phyloP scores from a whole-genome alignment of 2,797 vertebrate genomes.

The Centropyge bicolor region DNA sequence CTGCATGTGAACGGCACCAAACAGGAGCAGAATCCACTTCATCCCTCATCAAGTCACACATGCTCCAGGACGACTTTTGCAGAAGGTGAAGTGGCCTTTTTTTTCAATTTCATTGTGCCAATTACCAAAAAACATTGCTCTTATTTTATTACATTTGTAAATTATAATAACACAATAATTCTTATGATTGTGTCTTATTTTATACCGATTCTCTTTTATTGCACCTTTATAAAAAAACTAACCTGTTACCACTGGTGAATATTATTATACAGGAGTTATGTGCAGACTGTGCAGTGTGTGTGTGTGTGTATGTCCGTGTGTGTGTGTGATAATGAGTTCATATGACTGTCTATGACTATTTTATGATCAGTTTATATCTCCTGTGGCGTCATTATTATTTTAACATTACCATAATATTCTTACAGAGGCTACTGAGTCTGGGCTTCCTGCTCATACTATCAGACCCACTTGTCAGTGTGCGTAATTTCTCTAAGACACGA shows the following conservation, averaged over 20 bases:
- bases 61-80: conserved; percentile 89
- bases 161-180: not conserved
- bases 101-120: no score
- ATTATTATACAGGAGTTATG: not conserved
- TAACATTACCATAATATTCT: conserved; percentile 8
- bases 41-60: conserved; percentile 84
- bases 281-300: not conserved
- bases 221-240: not conserved
- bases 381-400: conserved; percentile 11
- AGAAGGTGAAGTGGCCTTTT: conserved; percentile 85
- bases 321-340: not conserved
- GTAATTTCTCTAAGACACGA: not conserved
- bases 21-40: conserved; percentile 83
- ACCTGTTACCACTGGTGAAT: not conserved
- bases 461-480: not conserved
- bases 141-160: not conserved
- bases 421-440: not conserved
- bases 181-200: not conserved
- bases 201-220: not conserved
- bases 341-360: not conserved
- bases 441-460: not conserved
- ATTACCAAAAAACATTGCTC: not conserved
- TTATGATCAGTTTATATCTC: conserved; percentile 12
- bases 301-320: not conserved
- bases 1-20: conserved; percentile 85